Evolutionary conservation across 2,888 invertebrate genomes (phyloP).

Genomic region (Myopa testacea): DNA sequence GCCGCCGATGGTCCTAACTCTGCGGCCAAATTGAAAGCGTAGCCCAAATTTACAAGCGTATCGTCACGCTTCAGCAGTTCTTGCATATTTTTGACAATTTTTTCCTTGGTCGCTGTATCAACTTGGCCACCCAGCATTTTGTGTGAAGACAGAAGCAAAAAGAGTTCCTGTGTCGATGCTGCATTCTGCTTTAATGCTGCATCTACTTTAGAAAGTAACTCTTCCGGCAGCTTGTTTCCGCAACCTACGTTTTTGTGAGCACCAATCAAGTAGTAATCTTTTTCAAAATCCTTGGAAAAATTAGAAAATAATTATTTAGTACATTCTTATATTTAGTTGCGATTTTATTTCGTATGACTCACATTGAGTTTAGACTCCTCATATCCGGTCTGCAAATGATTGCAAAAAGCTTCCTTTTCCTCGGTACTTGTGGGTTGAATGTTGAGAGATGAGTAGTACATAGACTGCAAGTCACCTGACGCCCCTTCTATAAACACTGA

Average conservation of each 20-base stretch:
- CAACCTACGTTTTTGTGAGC: constrained; percentile 73
- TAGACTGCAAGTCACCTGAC: constrained; percentile 74
- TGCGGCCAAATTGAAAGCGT: constrained; percentile 85
- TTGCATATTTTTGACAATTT: constrained; percentile 79
- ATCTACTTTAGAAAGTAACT: constrained; percentile 70
- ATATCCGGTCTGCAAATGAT: constrained; percentile 62
- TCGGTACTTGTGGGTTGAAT: constrained; percentile 75
- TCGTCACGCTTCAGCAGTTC: constrained; percentile 88
- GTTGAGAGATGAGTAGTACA: constrained; percentile 82
- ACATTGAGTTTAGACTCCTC: constrained; percentile 69
- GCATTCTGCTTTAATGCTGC: constrained; percentile 76
- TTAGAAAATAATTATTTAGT: constrained; percentile 2
- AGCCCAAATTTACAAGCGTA: constrained; percentile 82
- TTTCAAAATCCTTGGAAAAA: constrained; percentile 69
- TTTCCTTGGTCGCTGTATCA: constrained; percentile 76
- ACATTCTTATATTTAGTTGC: not conserved
- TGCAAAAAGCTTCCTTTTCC: constrained; percentile 70
- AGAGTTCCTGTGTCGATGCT: constrained; percentile 77
- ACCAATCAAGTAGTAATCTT: constrained; percentile 76
- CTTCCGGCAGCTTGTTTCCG: constrained; percentile 70
- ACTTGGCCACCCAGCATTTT: constrained; percentile 76
- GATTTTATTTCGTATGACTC: constrained; percentile 51
- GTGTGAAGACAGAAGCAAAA: constrained; percentile 78
- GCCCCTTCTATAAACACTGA: constrained; percentile 68
- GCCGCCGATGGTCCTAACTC: constrained; percentile 75